Evolutionary conservation across 2,797 vertebrate genomes (phyloP).

Genomic region (Gallinago stenura): DNA sequence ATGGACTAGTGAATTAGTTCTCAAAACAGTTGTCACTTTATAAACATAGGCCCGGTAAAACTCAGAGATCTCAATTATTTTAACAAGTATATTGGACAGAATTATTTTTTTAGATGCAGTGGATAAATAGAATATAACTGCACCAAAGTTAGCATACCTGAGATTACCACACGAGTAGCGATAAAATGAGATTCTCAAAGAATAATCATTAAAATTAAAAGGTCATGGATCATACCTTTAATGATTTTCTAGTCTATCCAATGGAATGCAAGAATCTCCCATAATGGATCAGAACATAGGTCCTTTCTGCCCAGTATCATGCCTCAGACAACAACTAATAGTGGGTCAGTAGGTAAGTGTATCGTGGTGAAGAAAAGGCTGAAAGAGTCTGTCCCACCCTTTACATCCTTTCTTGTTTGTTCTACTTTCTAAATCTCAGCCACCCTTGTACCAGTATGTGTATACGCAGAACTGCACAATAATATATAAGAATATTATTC

Average conservation of each 20-base stretch:
- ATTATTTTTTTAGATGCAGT: background rate
- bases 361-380: background rate
- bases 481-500: background rate
- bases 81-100: background rate
- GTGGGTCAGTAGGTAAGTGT: background rate
- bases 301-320: background rate
- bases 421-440: background rate
- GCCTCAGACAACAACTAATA: background rate
- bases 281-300: background rate
- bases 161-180: background rate
- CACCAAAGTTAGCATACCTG: background rate
- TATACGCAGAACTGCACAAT: background rate
- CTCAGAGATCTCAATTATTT: background rate
- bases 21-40: background rate
- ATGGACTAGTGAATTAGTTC: background rate
- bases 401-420: background rate
- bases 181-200: background rate
- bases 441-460: rapidly evolving
- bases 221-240: background rate
- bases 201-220: background rate
- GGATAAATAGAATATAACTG: background rate
- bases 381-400: background rate
- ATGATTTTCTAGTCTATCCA: background rate
- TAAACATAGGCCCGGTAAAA: background rate
- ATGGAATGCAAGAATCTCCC: background rate